These are phyloP conservation scores for Sterrhoptilus dennistouni DNA, from an alignment of 2,113 vertebrate genomes.

Conservation along the genomic window DNA sequence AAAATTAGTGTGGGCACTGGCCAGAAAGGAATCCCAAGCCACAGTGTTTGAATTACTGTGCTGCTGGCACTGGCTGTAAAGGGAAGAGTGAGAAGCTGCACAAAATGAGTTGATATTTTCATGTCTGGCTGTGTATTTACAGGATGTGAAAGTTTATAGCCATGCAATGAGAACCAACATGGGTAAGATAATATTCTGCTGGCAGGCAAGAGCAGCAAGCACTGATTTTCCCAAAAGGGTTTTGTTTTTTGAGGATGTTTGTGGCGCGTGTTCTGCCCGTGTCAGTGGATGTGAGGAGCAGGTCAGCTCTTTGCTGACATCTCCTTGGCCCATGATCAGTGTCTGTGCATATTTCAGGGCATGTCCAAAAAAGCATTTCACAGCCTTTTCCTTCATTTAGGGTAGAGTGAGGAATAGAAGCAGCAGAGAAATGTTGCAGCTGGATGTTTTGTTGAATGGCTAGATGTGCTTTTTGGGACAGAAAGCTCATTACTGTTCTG, in stretches of 20 bases:
- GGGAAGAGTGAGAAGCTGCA: neutral
- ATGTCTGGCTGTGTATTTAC: neutral
- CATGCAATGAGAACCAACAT: fast-evolving
- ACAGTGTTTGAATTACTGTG: neutral
- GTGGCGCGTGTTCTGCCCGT: fast-evolving
- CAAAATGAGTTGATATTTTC: neutral
- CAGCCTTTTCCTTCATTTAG: neutral
- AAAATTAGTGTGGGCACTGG: neutral
- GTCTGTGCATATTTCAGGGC: neutral
- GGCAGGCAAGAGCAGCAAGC: neutral
- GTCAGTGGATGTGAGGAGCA: neutral
- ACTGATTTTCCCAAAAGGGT: neutral
- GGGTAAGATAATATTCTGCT: neutral
- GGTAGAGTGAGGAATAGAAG: neutral
- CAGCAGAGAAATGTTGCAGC: neutral
- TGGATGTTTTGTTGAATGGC: neutral
- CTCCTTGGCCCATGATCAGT: neutral
- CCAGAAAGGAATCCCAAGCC: neutral
- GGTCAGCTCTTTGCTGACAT: neutral
- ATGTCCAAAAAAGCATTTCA: neutral
- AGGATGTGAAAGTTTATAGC: neutral
- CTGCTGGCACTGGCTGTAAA: neutral
- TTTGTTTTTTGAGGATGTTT: neutral
- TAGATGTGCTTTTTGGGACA: neutral
- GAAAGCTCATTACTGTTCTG: neutral